Conservation (phyloP, 2,797 vertebrate species). For the Lithobates pipiens region DNA sequence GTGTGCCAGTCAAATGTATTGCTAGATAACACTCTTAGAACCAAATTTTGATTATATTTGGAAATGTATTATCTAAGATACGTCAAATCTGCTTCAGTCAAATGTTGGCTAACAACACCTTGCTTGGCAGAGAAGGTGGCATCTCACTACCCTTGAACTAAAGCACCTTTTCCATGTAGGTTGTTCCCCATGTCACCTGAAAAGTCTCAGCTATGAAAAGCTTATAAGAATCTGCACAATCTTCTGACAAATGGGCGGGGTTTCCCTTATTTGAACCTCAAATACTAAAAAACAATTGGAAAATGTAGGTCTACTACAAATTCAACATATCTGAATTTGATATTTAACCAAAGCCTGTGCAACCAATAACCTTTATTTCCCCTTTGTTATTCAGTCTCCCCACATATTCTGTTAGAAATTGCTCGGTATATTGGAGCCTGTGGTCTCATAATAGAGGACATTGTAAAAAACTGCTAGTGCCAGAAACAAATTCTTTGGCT, state of each 20-base stretch:
- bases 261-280: not conserved
- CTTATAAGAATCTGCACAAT: not conserved
- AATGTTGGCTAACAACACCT: too few species aligned
- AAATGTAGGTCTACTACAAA: not conserved
- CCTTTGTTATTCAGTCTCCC: not conserved
- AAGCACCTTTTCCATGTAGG: too few species aligned
- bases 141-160: too few species aligned
- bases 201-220: not conserved
- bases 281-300: not conserved
- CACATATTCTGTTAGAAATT: not conserved
- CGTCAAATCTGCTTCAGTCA: too few species aligned
- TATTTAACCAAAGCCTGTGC: not conserved
- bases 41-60: too few species aligned
- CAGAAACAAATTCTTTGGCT: constrained; percentile 50
- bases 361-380: not conserved
- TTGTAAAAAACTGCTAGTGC: constrained; percentile 22
- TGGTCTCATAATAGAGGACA: constrained; percentile 40
- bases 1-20: too few species aligned
- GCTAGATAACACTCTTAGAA: too few species aligned
- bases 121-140: too few species aligned
- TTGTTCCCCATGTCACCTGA: not conserved
- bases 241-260: not conserved
- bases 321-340: not conserved
- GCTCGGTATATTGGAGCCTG: constrained; percentile 23
- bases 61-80: too few species aligned